Evolutionary conservation across 2,888 invertebrate genomes (phyloP), one percentile per base, ranked within the genome.

Genomic region (Cerastis rubricosa): DNA sequence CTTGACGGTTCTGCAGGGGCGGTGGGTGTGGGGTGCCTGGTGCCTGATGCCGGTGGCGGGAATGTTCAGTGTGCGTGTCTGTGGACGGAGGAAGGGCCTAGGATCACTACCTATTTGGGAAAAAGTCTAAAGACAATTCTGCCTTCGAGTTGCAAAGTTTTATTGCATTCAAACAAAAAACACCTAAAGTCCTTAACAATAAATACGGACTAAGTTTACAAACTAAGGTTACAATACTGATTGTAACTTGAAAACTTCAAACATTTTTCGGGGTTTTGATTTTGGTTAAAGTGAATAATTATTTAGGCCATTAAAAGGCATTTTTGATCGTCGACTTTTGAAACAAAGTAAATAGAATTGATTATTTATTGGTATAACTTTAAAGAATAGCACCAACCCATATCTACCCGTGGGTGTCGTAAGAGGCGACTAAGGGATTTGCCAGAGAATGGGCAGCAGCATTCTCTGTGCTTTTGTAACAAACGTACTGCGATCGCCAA

Each of bases 1-100:
- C 64, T 70, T 65, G 70, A 66, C 43, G 61, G 65, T 63, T 45
- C 57, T 17, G n/a, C 29, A 73, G 81, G 77, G 79, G 64, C 25
- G 78, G 43, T 17, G 74, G 67, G 69, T 69, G 75, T 17, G 57
- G n/a, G 22, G 51, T 51, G 19, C 19, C 47, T n/a, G 47, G 54
- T 14, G 57, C 25, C 57, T 25, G 25, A 7, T 63, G n/a, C 40
- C 4, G 22, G 17, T 17, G 17, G 12, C 59, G 9, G 49, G 45
- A 45, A 71, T 64, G 45, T 79, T 73, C 25, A 40, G 49, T 45
- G 35, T 8, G 51, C 35, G 69, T 29, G 17, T n/a, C 35, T 78
- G 47, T 29, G 14, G 9, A 22, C 59, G 11, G 19, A 29, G n/a
- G 35, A 25, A 54, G 70, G 19, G n/a, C 69, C 43, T 51, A 35